phyloP scores from a whole-genome alignment of 2,797 vertebrate genomes.

The Catharus ustulatus region DNA sequence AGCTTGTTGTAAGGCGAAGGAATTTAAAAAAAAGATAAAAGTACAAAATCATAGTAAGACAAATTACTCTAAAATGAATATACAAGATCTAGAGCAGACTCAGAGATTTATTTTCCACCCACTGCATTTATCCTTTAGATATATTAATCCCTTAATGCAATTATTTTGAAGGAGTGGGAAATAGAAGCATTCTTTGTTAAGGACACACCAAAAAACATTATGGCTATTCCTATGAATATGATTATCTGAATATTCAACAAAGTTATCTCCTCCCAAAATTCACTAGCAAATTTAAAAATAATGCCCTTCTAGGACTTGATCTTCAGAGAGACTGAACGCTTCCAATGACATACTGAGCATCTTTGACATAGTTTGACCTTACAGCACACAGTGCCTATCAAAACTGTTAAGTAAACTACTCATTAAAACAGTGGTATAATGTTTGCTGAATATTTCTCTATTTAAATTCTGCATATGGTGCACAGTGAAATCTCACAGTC shows the following conservation, averaged over 20 bases:
- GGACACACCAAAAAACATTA: background rate
- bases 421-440: background rate
- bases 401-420: background rate
- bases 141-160: background rate
- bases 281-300: background rate
- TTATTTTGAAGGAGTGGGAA: background rate
- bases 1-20: background rate
- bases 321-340: background rate
- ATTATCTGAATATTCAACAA: constrained; percentile 8
- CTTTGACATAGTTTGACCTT: background rate
- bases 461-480: background rate
- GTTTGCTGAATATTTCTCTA: background rate
- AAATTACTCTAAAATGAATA: background rate
- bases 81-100: background rate
- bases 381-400: background rate
- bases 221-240: background rate
- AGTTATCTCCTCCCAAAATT: background rate
- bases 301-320: constrained; percentile 6
- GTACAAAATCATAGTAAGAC: background rate
- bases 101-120: background rate
- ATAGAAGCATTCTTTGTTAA: background rate
- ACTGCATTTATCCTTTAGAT: background rate
- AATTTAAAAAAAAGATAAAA: background rate
- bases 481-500: background rate
- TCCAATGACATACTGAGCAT: background rate